Evolutionary conservation across 2,797 vertebrate species (phyloP), one percentile per base, ranked within the genome.

Genomic region (Poecilia gillii): DNA sequence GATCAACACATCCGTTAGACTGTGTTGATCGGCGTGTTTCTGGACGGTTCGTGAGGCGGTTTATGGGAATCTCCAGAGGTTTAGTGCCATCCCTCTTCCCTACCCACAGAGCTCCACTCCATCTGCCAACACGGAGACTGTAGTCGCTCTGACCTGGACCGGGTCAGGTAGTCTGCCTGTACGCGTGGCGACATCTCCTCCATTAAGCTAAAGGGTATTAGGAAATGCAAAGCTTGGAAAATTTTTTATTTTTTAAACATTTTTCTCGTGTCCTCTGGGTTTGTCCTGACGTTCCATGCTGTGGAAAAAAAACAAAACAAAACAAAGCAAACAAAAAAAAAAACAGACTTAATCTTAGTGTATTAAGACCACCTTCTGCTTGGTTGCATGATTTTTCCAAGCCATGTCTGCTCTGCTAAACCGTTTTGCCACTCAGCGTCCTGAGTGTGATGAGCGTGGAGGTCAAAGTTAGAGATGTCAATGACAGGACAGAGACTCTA

Each of bases 61-160:
- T 88, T 85, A 86, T 28, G 1, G 76, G 88, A 86, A 82, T 89
- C 88, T 91, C 91, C 87, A 82, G 86, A 82, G 88, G 81, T 91
- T 92, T 88, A 88, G 88, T 86, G 88, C 28, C 85, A 81, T 77
- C 85, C 85, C 85, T 78, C 57, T 23, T 62, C 81, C 79, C 79
- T 2, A 1, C 81, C 80, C 77, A 80, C 78, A 75, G n/a, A 28
- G 68, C 72, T 77, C 36, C 0, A 36, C 11, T 78, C 90, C 93
- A 92, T 93, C 91, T 91, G 90, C 81, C 83, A 84, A 53, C 41
- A n/a, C 59, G 51, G 57, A 83, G 36, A 53, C 73, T 46, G 49
- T 39, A 66, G 53, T 33, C 41, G 62, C 53, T 57, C 51, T 83
- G 75, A 49, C 43, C 75, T 73, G 41, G 77, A 62, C 72, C 3